Conservation (phyloP, 2,797 vertebrate genomes). For the Hipposideros larvatus region DNA sequence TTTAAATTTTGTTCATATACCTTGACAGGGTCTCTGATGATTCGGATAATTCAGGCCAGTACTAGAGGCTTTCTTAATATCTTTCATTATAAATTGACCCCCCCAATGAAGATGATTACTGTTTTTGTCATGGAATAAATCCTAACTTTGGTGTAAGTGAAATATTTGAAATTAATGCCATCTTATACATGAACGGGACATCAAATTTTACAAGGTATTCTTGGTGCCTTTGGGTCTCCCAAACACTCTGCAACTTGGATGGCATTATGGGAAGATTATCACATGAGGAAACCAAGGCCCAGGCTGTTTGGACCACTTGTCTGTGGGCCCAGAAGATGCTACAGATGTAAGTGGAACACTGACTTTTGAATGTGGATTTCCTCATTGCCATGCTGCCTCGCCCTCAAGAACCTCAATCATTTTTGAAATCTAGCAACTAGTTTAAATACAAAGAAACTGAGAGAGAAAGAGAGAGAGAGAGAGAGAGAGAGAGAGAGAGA, state of each 20-base stretch:
- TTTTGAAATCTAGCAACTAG: background rate
- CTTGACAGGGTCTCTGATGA: constrained; percentile 35
- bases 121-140: constrained; percentile 58
- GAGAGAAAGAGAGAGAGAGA: background rate
- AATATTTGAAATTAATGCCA: constrained; percentile 48
- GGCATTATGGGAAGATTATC: background rate
- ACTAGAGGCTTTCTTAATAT: constrained; percentile 34
- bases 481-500: background rate
- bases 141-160: constrained; percentile 45
- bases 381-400: background rate
- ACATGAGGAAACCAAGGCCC: background rate
- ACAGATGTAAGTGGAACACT: background rate
- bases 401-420: background rate
- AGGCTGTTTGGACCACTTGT: background rate
- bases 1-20: constrained; percentile 44
- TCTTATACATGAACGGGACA: background rate
- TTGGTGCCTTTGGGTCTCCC: background rate
- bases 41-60: constrained; percentile 31
- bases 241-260: background rate
- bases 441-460: background rate
- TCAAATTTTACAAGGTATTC: background rate
- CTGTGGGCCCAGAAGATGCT: background rate
- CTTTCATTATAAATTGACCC: constrained; percentile 33
- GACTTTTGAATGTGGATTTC: background rate
- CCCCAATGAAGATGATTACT: constrained; percentile 30